Evolutionary conservation across 2,797 vertebrate genomes (phyloP), one percentile per base, ranked within the genome.

Genomic region (Gallirallus australis): DNA sequence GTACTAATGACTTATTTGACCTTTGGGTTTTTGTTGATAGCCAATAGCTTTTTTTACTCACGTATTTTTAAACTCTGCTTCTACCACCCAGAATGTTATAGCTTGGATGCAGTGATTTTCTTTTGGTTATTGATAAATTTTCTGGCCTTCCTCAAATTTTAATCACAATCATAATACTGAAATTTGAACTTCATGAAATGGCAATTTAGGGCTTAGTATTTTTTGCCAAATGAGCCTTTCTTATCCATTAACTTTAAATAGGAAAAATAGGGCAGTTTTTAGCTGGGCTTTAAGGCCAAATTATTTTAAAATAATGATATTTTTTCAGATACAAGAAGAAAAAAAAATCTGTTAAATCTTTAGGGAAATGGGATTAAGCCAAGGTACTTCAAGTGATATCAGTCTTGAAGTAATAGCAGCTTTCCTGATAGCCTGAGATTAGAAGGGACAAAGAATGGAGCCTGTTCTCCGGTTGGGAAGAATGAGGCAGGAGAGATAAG

Each of bases 401-500:
- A 69, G 59, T 31, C 48, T 90, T 90, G 52, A 94, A 92, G 68
- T 68, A 96, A 91, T 30, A 89, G 71, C 86, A 91, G 65, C 89
- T 94, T 96, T 96, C 77, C 80, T 86, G 95, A 97, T 96, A 96
- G 89, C 63, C 52, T 89, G 42, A 93, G 90, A 96, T 97, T 93
- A 94, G 65, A 77, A 83, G 20, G 80, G 71, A 94, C 89, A 96
- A 94, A 82, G 65, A 95, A 35, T 45, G 93, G 68, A 95, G 73
- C 11, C 65, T 86, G 48, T 89, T 96, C 87, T 82, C 53, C 45
- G 70, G 47, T 78, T 76, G 20, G 68, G 61, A 84, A 94, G 79
- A 95, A 92, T 33, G 17, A 96, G 75, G 75, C 84, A 89, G 63
- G 6, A 87, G 35, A 94, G 65, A 93, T 69, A 91, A 70, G 64